Evolutionary conservation across 2,888 invertebrate species (phyloP).

Genomic region (Druceiella hillmani): DNA sequence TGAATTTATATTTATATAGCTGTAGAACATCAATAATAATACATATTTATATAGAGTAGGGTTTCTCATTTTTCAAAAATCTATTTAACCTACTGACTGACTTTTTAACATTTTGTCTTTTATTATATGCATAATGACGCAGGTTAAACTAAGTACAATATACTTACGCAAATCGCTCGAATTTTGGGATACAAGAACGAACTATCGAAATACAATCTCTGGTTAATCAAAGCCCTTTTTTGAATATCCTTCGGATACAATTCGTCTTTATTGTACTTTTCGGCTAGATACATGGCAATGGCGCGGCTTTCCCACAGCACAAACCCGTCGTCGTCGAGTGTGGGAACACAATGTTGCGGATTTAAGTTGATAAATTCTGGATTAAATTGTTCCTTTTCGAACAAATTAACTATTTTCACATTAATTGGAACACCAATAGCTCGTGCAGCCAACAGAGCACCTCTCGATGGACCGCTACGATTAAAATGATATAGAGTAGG

Average conservation of each 20-base stretch:
- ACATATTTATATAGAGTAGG: too few species aligned
- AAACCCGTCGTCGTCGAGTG: conserved; percentile 62
- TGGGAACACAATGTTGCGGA: conserved; percentile 64
- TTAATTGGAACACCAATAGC: conserved; percentile 49
- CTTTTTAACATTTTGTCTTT: too few species aligned
- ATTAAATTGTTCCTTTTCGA: conserved; percentile 53
- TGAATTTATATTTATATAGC: too few species aligned
- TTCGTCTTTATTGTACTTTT: conserved; percentile 55
- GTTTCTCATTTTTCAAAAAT: too few species aligned
- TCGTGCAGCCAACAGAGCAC: conserved; percentile 54
- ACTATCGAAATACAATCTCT: conserved; percentile 58
- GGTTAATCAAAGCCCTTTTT: conserved; percentile 54
- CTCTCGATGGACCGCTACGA: conserved; percentile 57
- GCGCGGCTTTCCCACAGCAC: conserved; percentile 64
- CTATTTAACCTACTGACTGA: too few species aligned
- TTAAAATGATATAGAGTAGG: conserved; percentile 61
- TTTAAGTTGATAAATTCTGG: conserved; percentile 55
- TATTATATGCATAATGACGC: not conserved
- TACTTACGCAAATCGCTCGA: conserved; percentile 55
- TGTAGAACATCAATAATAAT: too few species aligned
- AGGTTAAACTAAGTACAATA: too few species aligned
- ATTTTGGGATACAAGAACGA: conserved; percentile 58
- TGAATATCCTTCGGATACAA: conserved; percentile 55
- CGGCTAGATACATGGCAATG: conserved; percentile 57
- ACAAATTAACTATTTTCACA: conserved; percentile 49